Evolutionary conservation across 2,113 vertebrate species (phyloP).

Genomic region (Tragelaphus imberbis): DNA sequence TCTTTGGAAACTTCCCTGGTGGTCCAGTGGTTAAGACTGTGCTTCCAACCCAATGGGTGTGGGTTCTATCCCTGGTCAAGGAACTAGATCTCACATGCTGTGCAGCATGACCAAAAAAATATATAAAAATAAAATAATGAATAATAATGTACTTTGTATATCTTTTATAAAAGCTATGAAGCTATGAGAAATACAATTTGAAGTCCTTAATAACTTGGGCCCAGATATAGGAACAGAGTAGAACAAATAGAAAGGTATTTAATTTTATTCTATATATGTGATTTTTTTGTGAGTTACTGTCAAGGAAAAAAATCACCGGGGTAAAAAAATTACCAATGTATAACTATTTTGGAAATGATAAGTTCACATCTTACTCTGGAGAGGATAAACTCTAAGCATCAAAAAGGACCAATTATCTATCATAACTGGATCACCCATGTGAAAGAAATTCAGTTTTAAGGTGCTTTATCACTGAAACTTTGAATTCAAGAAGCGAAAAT

Average conservation of each 20-base stretch:
- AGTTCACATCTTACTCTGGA: background rate
- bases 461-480: background rate
- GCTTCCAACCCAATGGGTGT: background rate
- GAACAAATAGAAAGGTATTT: background rate
- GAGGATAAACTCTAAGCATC: background rate
- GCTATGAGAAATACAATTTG: background rate
- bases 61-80: background rate
- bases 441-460: background rate
- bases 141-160: background rate
- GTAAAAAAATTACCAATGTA: background rate
- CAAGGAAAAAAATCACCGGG: background rate
- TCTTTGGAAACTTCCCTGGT: background rate
- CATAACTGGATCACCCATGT: background rate
- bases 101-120: background rate
- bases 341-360: background rate
- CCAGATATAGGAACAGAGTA: background rate
- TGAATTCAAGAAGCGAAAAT: background rate
- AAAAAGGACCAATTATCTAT: background rate
- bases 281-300: background rate
- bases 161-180: background rate
- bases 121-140: background rate
- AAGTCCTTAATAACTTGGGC: background rate
- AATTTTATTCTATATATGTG: background rate
- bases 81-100: background rate
- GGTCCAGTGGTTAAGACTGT: background rate